A percentile compares a stretch with the other conserved stretches of the same genome.
These are phyloP conservation scores for Columbina picui DNA, from an alignment of 2,113 vertebrate species.

Conservation along the genomic window DNA sequence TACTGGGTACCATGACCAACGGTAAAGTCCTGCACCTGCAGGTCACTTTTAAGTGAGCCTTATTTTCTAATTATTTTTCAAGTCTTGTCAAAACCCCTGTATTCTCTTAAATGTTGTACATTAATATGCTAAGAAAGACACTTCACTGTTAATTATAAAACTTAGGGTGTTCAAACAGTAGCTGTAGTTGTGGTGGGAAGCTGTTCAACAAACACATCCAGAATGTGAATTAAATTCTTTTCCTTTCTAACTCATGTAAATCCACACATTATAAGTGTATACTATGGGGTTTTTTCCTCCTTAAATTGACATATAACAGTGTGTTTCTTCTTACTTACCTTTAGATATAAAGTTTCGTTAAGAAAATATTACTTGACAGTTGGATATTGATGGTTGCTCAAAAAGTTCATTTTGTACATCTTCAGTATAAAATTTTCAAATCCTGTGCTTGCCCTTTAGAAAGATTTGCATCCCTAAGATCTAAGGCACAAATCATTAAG, in stretches of 20 bases:
- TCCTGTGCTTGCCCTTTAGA: neutral
- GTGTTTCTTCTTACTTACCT: neutral
- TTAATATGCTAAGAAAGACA: neutral
- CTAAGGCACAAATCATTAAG: neutral
- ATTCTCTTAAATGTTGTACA: neutral
- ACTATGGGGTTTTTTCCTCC: rapidly evolving
- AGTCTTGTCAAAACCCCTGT: neutral
- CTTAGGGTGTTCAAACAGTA: neutral
- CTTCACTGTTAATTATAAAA: neutral
- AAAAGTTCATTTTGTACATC: neutral
- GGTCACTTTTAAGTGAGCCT: neutral
- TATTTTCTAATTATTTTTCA: neutral
- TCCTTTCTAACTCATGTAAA: neutral
- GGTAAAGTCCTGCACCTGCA: neutral
- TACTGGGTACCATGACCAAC: neutral
- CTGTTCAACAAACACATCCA: neutral
- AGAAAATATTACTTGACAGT: neutral
- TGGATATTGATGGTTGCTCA: neutral
- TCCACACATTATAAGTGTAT: neutral
- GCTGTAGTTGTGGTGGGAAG: neutral
- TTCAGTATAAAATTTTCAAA: neutral
- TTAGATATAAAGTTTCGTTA: neutral
- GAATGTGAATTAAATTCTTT: neutral
- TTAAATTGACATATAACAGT: neutral
- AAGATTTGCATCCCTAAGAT: neutral